phyloP scores from a whole-genome alignment of 2,797 vertebrate species.

The Anomalospiza imberbis region DNA sequence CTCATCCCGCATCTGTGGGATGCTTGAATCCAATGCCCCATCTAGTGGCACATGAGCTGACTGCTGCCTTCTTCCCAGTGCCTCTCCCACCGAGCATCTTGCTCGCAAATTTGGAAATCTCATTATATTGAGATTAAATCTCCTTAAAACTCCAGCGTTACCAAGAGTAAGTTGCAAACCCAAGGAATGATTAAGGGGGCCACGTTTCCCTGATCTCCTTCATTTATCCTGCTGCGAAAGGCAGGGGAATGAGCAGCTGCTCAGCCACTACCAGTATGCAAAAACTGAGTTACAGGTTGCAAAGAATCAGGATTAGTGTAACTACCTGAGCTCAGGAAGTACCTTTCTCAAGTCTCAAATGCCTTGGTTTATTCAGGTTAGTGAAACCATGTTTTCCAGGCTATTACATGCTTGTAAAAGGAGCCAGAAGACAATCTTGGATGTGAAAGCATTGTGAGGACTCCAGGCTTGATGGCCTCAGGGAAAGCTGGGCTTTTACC shows the following conservation, averaged over 20 bases:
- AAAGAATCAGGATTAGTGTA: not conserved
- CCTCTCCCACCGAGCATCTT: rapidly evolving
- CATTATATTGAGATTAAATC: not conserved
- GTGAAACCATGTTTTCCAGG: not conserved
- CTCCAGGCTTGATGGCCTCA: not conserved
- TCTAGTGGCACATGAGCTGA: slow-evolving; percentile 35
- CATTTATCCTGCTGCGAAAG: not conserved
- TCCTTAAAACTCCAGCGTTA: not conserved
- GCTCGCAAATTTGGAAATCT: rapidly evolving
- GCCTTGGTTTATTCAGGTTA: not conserved
- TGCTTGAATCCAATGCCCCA: slow-evolving; percentile 18
- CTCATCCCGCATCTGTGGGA: not conserved
- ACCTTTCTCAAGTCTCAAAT: not conserved
- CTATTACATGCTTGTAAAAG: rapidly evolving
- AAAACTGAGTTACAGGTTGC: not conserved
- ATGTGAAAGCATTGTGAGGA: not conserved
- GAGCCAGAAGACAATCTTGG: rapidly evolving
- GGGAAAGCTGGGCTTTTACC: not conserved
- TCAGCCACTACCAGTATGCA: not conserved
- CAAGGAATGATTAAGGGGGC: not conserved
- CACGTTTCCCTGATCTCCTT: not conserved
- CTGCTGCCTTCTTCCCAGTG: not conserved
- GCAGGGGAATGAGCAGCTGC: not conserved
- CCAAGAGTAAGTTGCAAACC: not conserved
- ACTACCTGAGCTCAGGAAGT: not conserved